phyloP scores from a whole-genome alignment of 1,140 invertebrate species.

The Vollenhovia emeryi region DNA sequence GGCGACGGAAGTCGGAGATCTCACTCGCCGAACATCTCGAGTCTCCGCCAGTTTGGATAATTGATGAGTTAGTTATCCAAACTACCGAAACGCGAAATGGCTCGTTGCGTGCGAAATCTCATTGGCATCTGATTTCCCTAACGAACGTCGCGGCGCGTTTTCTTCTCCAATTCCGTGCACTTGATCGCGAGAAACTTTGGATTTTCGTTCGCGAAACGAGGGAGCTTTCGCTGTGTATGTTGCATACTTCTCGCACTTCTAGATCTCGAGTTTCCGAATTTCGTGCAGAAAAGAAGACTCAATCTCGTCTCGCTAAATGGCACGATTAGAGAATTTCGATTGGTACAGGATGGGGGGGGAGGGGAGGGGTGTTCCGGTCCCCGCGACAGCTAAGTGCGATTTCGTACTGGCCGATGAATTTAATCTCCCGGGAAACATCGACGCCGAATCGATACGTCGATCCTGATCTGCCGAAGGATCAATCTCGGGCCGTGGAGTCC shows the following conservation, averaged over 20 bases:
- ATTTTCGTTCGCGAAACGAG: not conserved
- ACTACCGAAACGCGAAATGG: not conserved
- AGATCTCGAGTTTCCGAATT: not conserved
- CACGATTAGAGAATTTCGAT: conserved; percentile 31
- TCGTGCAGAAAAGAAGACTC: not conserved
- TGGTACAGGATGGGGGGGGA: not conserved
- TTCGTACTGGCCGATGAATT: conserved; percentile 44
- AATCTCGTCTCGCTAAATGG: conserved; percentile 8
- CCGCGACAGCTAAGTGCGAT: conserved; percentile 45
- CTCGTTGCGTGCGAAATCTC: not conserved
- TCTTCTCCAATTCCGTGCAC: not conserved
- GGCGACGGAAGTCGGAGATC: not conserved
- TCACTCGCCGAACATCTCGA: not conserved
- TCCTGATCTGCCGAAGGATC: conserved; percentile 20
- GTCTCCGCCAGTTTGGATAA: not conserved
- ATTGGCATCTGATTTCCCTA: not conserved
- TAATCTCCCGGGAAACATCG: conserved; percentile 29
- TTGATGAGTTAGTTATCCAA: not conserved
- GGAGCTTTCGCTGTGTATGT: not conserved
- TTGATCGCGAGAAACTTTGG: not conserved
- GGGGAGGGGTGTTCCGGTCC: not conserved
- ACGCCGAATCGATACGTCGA: conserved; percentile 35
- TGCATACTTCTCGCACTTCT: not conserved
- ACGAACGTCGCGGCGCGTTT: not conserved
- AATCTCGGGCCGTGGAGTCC: conserved; percentile 9